phyloP scores from a whole-genome alignment of 2,113 vertebrate genomes.

The Plectropomus leopardus region DNA sequence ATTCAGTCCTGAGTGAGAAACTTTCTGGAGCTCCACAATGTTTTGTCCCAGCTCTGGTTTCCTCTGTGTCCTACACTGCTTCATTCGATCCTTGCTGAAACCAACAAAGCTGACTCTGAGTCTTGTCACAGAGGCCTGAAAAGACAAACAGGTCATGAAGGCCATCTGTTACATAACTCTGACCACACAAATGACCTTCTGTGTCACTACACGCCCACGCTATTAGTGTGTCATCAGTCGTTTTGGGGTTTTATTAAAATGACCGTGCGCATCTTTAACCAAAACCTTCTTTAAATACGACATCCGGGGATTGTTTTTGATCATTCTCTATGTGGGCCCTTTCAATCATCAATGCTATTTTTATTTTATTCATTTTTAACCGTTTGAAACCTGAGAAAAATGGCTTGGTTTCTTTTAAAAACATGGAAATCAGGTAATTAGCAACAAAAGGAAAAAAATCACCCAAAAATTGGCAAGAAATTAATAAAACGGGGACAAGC shows the following conservation, averaged over 20 bases:
- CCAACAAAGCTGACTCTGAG: background rate
- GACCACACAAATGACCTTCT: background rate
- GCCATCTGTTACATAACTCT: slow-evolving; percentile 50
- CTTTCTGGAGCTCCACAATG: background rate
- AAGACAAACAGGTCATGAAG: slow-evolving; percentile 33
- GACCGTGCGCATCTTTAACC: fast-evolving
- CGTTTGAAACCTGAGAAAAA: no score
- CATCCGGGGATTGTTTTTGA: background rate
- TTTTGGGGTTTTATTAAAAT: background rate
- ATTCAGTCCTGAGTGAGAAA: background rate
- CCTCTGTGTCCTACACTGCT: background rate
- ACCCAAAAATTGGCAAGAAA: no score
- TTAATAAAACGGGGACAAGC: no score
- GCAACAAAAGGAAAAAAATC: no score
- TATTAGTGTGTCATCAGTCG: background rate
- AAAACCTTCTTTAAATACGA: background rate
- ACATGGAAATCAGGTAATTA: no score
- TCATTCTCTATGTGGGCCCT: background rate
- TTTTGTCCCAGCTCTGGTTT: background rate
- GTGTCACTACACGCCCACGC: background rate
- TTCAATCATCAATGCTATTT: background rate
- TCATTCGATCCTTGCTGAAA: slow-evolving; percentile 3
- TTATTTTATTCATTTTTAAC: background rate
- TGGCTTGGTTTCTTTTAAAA: no score
- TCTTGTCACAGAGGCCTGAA: slow-evolving; percentile 11